Evolutionary conservation across 2,797 vertebrate species (phyloP).

Genomic region (Premnoplex brunnescens): DNA sequence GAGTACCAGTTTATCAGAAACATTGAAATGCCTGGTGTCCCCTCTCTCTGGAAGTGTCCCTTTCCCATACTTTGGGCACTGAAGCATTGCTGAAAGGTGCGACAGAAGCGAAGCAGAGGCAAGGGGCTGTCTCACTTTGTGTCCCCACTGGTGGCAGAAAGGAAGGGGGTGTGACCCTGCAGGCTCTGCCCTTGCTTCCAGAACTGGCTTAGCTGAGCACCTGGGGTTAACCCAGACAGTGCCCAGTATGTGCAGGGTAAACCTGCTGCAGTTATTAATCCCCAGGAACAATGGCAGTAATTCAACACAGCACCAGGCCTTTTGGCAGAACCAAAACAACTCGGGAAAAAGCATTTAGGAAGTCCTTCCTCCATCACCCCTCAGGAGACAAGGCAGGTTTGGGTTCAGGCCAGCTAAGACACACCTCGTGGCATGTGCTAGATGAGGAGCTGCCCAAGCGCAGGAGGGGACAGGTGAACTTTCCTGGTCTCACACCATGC

Average conservation of each 20-base stretch:
- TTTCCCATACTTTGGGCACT: background rate
- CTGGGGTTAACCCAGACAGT: background rate
- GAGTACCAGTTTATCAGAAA: background rate
- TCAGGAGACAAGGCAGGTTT: background rate
- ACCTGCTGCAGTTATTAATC: background rate
- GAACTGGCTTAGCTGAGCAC: background rate
- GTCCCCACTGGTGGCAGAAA: accelerated
- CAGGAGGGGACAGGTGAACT: background rate
- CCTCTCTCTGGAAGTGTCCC: background rate
- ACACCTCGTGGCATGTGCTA: accelerated
- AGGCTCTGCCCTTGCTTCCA: background rate
- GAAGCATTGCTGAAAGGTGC: background rate
- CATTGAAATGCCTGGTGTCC: background rate
- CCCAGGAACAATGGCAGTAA: background rate
- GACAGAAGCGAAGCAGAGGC: background rate
- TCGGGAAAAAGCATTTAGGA: background rate
- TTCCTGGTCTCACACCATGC: background rate
- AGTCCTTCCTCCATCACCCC: background rate
- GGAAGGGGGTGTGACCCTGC: background rate
- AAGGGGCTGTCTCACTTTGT: background rate
- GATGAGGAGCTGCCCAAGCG: background rate
- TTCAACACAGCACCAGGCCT: background rate
- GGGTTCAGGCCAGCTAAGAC: background rate
- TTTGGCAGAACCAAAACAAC: background rate
- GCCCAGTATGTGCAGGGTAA: background rate